These are phyloP conservation scores for Ormyrus pomaceus DNA, from an alignment of 2,888 invertebrate genomes.

Conservation along the genomic window DNA sequence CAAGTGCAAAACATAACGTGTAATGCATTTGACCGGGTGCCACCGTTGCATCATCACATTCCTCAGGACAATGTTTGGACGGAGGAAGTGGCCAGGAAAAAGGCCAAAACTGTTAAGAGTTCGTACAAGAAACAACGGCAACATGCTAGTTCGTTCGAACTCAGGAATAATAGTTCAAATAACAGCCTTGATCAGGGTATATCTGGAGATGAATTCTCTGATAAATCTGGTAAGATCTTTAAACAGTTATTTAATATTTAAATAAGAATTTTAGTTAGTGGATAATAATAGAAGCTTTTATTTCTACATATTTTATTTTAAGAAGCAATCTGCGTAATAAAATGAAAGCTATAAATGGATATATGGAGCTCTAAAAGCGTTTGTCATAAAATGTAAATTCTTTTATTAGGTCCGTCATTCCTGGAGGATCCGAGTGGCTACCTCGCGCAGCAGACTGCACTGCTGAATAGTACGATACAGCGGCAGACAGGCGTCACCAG, in stretches of 20 bases:
- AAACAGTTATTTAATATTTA: conserved; percentile 50
- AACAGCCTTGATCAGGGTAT: conserved; percentile 64
- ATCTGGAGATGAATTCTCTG: conserved; percentile 68
- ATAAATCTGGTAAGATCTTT: conserved; percentile 63
- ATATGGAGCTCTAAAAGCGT: no score
- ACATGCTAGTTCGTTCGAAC: conserved; percentile 58
- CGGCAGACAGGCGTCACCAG: conserved; percentile 78
- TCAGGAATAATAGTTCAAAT: conserved; percentile 58
- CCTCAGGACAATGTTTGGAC: conserved; percentile 78
- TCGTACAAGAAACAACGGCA: conserved; percentile 72
- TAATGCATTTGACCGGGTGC: conserved; percentile 82
- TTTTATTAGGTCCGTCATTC: conserved; percentile 82
- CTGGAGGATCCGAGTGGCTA: conserved; percentile 95
- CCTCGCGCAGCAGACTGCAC: conserved; percentile 91
- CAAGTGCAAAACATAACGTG: conserved; percentile 74
- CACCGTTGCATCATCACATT: conserved; percentile 84
- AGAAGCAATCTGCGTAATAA: not conserved
- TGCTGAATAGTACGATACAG: conserved; percentile 89
- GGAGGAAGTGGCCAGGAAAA: conserved; percentile 79
- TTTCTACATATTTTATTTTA: not conserved
- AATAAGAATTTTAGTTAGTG: conserved; percentile 57
- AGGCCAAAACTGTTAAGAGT: conserved; percentile 78
- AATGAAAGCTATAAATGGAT: no score
- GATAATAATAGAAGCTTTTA: not conserved
- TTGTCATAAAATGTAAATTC: conserved; percentile 63